Conservation (phyloP, 2,888 invertebrate genomes). For the Drosophila testacea region DNA sequence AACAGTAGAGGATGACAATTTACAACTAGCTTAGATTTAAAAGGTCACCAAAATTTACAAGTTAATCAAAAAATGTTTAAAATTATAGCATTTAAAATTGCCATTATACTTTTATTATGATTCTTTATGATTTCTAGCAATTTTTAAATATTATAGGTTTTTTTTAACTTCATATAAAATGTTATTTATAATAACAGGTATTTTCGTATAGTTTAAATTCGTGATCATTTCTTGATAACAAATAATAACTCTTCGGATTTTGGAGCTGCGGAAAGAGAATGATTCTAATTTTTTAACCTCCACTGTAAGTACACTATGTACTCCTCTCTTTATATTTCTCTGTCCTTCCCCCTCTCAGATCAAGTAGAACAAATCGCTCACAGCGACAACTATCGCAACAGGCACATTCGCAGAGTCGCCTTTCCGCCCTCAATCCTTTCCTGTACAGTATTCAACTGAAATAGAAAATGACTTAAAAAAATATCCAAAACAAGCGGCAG, state of each 20-base stretch:
- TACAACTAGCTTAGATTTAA: no score
- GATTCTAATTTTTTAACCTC: background rate
- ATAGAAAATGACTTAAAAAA: constrained; percentile 17
- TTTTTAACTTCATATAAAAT: no score
- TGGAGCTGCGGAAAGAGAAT: background rate
- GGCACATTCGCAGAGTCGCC: background rate
- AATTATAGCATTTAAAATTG: no score
- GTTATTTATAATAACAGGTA: no score
- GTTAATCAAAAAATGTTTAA: no score
- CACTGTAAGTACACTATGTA: background rate
- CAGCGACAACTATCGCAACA: constrained; percentile 70
- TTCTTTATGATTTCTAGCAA: no score
- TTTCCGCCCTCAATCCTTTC: background rate
- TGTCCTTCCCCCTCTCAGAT: constrained; percentile 7
- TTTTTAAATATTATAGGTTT: no score
- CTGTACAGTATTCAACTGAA: constrained; percentile 24
- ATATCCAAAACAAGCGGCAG: constrained; percentile 44
- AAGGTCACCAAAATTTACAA: no score
- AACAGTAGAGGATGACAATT: constrained; percentile 6
- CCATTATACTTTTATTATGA: no score
- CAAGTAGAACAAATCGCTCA: constrained; percentile 65
- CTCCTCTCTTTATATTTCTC: background rate
- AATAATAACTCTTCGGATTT: no score
- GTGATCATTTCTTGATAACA: no score
- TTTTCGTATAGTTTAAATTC: no score